A percentile compares a stretch with the other conserved stretches of the same genome.
phyloP scores from a whole-genome alignment of 2,888 invertebrate species.

The Tiphia femorata region DNA sequence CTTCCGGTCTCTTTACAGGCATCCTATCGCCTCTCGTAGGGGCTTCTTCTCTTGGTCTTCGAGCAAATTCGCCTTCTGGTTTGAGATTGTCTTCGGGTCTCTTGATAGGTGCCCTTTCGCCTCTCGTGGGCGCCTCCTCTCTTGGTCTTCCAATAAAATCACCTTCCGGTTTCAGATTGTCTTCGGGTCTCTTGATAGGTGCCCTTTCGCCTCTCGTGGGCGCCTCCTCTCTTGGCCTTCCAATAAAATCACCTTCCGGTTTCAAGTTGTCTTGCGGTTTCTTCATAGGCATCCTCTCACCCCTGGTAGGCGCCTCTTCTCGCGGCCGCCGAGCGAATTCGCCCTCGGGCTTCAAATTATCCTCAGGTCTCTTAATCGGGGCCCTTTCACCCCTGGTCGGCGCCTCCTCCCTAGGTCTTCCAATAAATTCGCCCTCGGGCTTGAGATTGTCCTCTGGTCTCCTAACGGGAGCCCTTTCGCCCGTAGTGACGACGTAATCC shows the following conservation, averaged over 20 bases:
- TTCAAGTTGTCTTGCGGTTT: constrained; percentile 71
- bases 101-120: constrained; percentile 52
- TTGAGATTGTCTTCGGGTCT: constrained; percentile 72
- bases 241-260: constrained; percentile 73
- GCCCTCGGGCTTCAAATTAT: constrained; percentile 69
- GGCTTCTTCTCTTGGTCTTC: constrained; percentile 51
- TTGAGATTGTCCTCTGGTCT: constrained; percentile 71
- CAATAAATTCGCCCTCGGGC: constrained; percentile 71
- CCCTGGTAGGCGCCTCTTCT: constrained; percentile 51
- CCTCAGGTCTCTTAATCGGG: constrained; percentile 66
- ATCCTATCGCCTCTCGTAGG: constrained; percentile 70
- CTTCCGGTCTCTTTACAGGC: constrained; percentile 74
- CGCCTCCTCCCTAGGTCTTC: constrained; percentile 62
- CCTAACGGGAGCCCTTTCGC: constrained; percentile 66
- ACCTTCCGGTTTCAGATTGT: constrained; percentile 73
- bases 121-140: constrained; percentile 62
- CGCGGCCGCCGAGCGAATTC: constrained; percentile 69
- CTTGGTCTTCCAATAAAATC: constrained; percentile 69
- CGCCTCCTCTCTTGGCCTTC: constrained; percentile 52
- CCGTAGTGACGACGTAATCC: constrained; percentile 69
- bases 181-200: constrained; percentile 68
- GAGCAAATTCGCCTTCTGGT: constrained; percentile 69
- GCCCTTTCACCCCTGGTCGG: constrained; percentile 62
- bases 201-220: constrained; percentile 60
- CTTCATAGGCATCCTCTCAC: constrained; percentile 64